A percentile compares a stretch with the other conserved stretches of the same genome.
phyloP scores from a whole-genome alignment of 2,888 invertebrate genomes.

The Nomada fabriciana region DNA sequence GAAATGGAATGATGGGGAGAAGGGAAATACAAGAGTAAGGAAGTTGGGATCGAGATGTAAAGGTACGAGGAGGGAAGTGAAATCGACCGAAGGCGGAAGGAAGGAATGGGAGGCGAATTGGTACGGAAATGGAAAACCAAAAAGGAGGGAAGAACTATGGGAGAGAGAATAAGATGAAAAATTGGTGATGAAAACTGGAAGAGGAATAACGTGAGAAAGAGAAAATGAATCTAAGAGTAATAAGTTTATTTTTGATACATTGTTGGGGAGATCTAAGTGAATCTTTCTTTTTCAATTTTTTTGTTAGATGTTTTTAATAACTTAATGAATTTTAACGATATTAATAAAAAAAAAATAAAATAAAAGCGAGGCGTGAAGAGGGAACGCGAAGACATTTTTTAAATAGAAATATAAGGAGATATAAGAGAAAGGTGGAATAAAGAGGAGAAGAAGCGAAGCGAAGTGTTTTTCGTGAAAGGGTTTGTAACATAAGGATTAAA shows the following conservation, averaged over 20 bases:
- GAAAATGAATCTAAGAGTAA: constrained; percentile 75
- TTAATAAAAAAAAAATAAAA: constrained; percentile 60
- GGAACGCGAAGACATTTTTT: constrained; percentile 75
- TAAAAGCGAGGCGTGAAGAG: constrained; percentile 54
- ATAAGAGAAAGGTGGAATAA: constrained; percentile 43
- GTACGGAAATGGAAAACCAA: constrained; percentile 6
- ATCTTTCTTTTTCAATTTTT: constrained; percentile 81
- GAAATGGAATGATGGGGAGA: constrained; percentile 13
- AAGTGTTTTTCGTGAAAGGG: constrained; percentile 66
- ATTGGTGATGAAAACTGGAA: constrained; percentile 14
- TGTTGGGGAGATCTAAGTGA: constrained; percentile 82
- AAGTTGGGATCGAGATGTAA: constrained; percentile 26
- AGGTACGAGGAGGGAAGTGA: constrained; percentile 45
- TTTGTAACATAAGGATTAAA: constrained; percentile 59
- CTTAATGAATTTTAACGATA: constrained; percentile 83
- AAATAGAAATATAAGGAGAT: constrained; percentile 66
- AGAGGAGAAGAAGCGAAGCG: constrained; percentile 51
- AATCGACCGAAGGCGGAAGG: constrained; percentile 39
- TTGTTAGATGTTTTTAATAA: constrained; percentile 83
- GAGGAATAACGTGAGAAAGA: constrained; percentile 50
- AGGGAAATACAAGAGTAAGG: constrained; percentile 50
- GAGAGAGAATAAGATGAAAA: constrained; percentile 33
- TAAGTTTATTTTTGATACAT: constrained; percentile 85
- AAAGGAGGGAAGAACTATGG: background rate
- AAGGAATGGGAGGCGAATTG: constrained; percentile 54